phyloP scores from a whole-genome alignment of 2,797 vertebrate species.

The Poeciliopsis gracilis region DNA sequence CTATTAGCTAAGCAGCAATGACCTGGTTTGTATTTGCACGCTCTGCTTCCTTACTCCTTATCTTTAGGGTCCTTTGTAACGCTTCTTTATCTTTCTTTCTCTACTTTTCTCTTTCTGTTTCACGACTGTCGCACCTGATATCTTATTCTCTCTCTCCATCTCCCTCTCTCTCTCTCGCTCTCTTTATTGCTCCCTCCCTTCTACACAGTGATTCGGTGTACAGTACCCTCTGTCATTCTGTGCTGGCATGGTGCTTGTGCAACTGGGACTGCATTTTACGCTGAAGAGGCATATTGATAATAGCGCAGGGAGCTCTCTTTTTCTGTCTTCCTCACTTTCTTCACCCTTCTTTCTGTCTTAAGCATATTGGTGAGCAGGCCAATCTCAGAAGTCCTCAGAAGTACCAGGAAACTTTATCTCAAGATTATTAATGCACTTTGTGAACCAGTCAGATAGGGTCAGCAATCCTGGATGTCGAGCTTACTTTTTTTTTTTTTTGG shows the following conservation, averaged over 20 bases:
- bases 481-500: neutral
- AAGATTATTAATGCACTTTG: constrained; percentile 15
- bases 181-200: constrained; percentile 93
- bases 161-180: constrained; percentile 84
- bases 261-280: constrained; percentile 96
- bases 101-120: constrained; percentile 60
- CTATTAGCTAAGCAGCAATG: constrained; percentile 99
- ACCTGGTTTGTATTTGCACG: constrained; percentile 99
- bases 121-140: constrained; percentile 73
- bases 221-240: constrained; percentile 99
- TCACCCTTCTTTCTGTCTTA: constrained; percentile 55
- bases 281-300: constrained; percentile 96
- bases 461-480: neutral
- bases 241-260: constrained; percentile 99
- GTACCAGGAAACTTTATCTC: constrained; percentile 28
- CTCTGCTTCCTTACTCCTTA: constrained; percentile 95
- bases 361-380: constrained; percentile 74
- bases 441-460: constrained; percentile 12
- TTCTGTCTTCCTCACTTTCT: constrained; percentile 65
- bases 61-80: constrained; percentile 87
- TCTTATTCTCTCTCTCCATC: constrained; percentile 82
- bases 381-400: constrained; percentile 53
- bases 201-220: constrained; percentile 99
- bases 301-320: constrained; percentile 92
- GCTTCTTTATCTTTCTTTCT: constrained; percentile 78